Evolutionary conservation across 2,888 invertebrate species (phyloP).

Genomic region (Meteorus cinctellus): DNA sequence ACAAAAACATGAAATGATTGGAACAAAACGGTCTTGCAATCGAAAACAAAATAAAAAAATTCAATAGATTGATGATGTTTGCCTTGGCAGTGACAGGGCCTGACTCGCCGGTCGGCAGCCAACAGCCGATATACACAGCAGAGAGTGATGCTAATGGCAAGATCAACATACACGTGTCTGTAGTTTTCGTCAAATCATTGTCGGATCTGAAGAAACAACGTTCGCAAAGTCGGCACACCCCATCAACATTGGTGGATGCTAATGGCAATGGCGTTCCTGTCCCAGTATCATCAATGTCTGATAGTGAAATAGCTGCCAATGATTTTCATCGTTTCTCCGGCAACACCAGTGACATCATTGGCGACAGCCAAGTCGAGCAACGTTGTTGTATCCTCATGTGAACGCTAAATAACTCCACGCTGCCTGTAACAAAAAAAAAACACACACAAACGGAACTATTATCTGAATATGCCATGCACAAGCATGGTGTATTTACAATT

Average conservation of each 20-base stretch:
- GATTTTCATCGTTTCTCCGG: slow-evolving; percentile 78
- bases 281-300: slow-evolving; percentile 70
- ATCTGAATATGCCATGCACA: neutral
- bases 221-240: slow-evolving; percentile 84
- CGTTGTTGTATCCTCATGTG: slow-evolving; percentile 86
- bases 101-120: slow-evolving; percentile 67
- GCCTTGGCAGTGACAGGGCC: slow-evolving; percentile 71
- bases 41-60: slow-evolving; percentile 48
- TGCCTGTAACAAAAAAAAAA: neutral
- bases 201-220: slow-evolving; percentile 95
- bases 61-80: slow-evolving; percentile 69
- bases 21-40: slow-evolving; percentile 35
- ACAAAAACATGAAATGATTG: neutral
- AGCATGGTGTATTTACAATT: slow-evolving; percentile 10
- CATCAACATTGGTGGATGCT: slow-evolving; percentile 74
- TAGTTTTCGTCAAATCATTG: slow-evolving; percentile 88
- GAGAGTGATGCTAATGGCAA: slow-evolving; percentile 86
- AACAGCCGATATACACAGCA: slow-evolving; percentile 77
- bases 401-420: slow-evolving; percentile 46
- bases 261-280: slow-evolving; percentile 74
- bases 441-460: neutral
- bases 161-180: slow-evolving; percentile 90
- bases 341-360: slow-evolving; percentile 85
- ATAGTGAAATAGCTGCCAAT: slow-evolving; percentile 70
- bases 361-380: slow-evolving; percentile 80